phyloP scores from a whole-genome alignment of 2,113 vertebrate species.

The Halichoerus grypus region DNA sequence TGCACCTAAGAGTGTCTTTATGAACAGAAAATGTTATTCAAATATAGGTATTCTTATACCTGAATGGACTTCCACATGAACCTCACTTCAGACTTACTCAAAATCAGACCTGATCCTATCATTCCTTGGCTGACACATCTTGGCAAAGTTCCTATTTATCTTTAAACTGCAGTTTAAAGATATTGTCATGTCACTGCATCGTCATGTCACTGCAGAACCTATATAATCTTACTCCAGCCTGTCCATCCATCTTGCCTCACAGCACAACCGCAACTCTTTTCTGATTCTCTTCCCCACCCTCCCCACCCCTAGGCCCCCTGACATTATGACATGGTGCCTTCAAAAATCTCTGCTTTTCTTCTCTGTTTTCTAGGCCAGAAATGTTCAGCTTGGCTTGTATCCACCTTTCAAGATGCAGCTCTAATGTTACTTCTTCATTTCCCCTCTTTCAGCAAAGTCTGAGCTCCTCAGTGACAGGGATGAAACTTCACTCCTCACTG shows the following conservation, averaged over 20 bases:
- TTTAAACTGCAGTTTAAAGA: background rate
- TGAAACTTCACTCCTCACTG: background rate
- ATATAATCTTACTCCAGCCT: background rate
- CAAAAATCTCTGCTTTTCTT: background rate
- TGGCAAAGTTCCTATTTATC: background rate
- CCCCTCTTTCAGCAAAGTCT: background rate
- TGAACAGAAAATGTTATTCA: background rate
- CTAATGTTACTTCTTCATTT: background rate
- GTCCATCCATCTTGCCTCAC: background rate
- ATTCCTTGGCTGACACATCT: background rate
- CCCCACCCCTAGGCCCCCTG: accelerated
- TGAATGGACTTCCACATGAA: background rate
- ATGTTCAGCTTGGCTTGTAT: background rate
- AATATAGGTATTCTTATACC: background rate
- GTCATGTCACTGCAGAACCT: background rate
- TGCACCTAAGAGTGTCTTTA: background rate
- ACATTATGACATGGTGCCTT: accelerated
- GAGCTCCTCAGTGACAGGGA: background rate
- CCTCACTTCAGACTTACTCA: background rate
- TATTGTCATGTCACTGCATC: background rate
- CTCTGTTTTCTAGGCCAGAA: background rate
- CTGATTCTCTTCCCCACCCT: background rate
- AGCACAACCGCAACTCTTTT: background rate
- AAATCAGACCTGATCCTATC: background rate
- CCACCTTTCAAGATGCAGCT: background rate